Evolutionary conservation across 2,113 vertebrate genomes (phyloP).

Genomic region (Dipodomys ordii): DNA sequence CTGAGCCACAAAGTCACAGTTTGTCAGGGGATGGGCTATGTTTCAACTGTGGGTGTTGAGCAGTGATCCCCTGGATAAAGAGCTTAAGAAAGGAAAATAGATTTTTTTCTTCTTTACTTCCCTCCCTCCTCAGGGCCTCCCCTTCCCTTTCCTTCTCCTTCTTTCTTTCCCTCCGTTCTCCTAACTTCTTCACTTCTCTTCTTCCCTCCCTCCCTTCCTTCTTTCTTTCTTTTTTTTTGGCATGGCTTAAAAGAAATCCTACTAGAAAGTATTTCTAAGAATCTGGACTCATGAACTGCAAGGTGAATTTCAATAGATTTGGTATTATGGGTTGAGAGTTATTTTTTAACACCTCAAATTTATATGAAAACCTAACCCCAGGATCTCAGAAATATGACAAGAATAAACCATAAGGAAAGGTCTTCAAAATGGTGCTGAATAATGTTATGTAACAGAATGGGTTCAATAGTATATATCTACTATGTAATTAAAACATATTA

Average conservation of each 20-base stretch:
- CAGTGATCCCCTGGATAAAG: neutral
- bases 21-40: neutral
- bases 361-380: too few relatives aligned
- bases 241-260: too few relatives aligned
- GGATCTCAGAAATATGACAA: too few relatives aligned
- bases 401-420: too few relatives aligned
- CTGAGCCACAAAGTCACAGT: neutral
- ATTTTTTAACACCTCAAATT: neutral
- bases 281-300: neutral
- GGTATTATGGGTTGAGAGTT: neutral
- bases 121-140: too few relatives aligned
- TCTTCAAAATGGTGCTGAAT: neutral
- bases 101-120: too few relatives aligned
- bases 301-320: neutral
- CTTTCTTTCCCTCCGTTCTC: too few relatives aligned
- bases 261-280: neutral
- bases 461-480: neutral
- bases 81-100: neutral
- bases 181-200: too few relatives aligned
- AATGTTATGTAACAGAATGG: neutral
- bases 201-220: too few relatives aligned
- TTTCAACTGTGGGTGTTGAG: neutral
- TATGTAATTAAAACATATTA: slow-evolving; percentile 15
- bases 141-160: too few relatives aligned
- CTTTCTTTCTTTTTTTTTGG: too few relatives aligned